phyloP scores from a whole-genome alignment of 2,888 invertebrate genomes.

The Desoria tigrina region DNA sequence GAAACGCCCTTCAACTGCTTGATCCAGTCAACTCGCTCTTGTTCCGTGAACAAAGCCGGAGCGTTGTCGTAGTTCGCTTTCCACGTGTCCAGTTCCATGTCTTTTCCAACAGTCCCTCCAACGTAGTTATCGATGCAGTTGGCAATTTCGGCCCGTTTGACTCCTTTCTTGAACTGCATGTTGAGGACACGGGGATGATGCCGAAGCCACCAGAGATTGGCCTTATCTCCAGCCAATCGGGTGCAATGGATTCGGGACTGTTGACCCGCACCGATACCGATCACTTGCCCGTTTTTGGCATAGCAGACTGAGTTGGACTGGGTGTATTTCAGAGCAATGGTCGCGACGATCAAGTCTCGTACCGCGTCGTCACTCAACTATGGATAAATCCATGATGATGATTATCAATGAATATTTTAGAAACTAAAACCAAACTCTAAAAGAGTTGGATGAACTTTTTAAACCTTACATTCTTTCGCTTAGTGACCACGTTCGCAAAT shows the following conservation, averaged over 20 bases:
- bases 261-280: slow-evolving; percentile 98
- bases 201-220: slow-evolving; percentile 84
- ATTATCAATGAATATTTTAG: too few species aligned
- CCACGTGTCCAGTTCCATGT: slow-evolving; percentile 77
- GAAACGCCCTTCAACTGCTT: slow-evolving; percentile 73
- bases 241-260: slow-evolving; percentile 98
- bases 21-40: slow-evolving; percentile 70
- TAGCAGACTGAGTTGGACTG: slow-evolving; percentile 99
- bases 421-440: slow-evolving; percentile 23
- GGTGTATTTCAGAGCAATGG: slow-evolving; percentile 94
- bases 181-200: slow-evolving; percentile 81
- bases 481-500: slow-evolving; percentile 77
- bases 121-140: slow-evolving; percentile 96
- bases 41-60: slow-evolving; percentile 70
- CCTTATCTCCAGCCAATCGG: slow-evolving; percentile 93
- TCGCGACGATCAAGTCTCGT: slow-evolving; percentile 90
- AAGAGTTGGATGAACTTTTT: slow-evolving; percentile 17
- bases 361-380: slow-evolving; percentile 73
- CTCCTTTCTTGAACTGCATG: slow-evolving; percentile 81
- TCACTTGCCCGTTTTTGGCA: slow-evolving; percentile 86
- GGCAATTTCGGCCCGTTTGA: slow-evolving; percentile 87
- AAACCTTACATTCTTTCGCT: slow-evolving; percentile 63
- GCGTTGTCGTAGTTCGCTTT: slow-evolving; percentile 71
- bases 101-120: slow-evolving; percentile 85
- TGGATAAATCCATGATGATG: too few species aligned